Base-by-base conservation (phyloP, 2,888 invertebrate genomes). In the Caenorhabditis sulstoni region DNA sequence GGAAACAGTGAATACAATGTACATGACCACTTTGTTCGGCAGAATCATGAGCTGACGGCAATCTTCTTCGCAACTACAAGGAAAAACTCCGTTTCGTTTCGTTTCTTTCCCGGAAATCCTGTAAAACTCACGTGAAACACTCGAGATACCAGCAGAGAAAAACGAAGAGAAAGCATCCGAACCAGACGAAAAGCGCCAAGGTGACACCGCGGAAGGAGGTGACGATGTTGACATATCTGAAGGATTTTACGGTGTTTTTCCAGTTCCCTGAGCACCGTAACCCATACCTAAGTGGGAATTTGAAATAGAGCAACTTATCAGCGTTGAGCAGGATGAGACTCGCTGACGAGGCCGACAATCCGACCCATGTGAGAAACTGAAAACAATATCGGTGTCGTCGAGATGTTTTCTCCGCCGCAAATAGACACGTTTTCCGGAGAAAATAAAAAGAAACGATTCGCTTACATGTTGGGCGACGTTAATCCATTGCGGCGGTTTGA, bases 291-390 rank as follows among this genome's bases (percentile, higher is more conserved):
- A 89, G 68, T 8, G 89, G 89, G 61, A 87, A 89, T 39, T 87
- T 87, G 82, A 89, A 89, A 64, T 86, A 89, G 50, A 88, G 74
- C 8, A 89, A 79, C 65, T 89, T 89, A 71, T 89, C 89, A 49
- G 88, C 77, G 61, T 89, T 89, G 49, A 89, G 83, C 11, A 89
- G 82, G 47, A 89, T 89, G 53, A 89, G 83, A 45, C 87, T 87
- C 14, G 87, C 71, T n/a, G 85, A 85, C 37, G 89, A 89, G 5
- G 85, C 87, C 45, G 87, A 87, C 44, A 89, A 61, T 14, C 83
- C 86, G 41, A 89, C 85, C 89, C 89, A 89, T 49, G 87, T 86
- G 18, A 87, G 66, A 44, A 85, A 81, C 70, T 88, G 86, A 68
- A 85, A 76, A 59, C 23, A 22, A n/a, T 7, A 29, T 29, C 7